A percentile compares a stretch with the other conserved stretches of the same genome.
These are phyloP conservation scores for Sinelater perroti DNA, from an alignment of 2,888 invertebrate species.

Conservation along the genomic window DNA sequence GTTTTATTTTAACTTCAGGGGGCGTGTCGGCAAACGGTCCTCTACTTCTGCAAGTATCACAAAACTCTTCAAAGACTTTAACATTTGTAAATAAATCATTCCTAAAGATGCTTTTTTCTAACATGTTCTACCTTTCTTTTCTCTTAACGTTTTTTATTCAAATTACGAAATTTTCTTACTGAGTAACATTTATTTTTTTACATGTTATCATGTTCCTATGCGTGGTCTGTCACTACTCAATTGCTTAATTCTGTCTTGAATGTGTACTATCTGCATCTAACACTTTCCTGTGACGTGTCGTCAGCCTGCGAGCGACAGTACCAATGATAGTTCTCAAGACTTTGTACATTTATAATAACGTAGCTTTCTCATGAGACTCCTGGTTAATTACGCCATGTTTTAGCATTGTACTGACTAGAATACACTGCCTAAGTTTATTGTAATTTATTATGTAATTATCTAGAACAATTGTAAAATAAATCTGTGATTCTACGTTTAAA, in stretches of 20 bases:
- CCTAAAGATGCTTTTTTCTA: conserved; percentile 17
- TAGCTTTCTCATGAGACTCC: conserved; percentile 29
- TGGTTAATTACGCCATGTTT: conserved; percentile 32
- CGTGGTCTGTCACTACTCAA: neutral
- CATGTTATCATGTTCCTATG: conserved; percentile 24
- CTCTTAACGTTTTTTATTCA: neutral
- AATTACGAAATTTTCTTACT: neutral
- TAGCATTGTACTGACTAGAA: conserved; percentile 36
- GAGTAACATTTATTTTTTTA: conserved; percentile 26
- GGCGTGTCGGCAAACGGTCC: no score
- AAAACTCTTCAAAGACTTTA: conserved; percentile 1
- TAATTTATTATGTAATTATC: conserved; percentile 57
- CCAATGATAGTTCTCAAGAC: conserved; percentile 36
- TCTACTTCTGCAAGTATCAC: conserved; percentile 8
- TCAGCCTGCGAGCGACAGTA: conserved; percentile 9
- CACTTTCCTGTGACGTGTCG: neutral
- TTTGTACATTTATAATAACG: conserved; percentile 29
- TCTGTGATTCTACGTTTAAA: conserved; percentile 57
- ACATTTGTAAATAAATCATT: conserved; percentile 18
- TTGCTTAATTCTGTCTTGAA: neutral
- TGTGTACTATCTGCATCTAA: neutral
- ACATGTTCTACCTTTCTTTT: conserved; percentile 7
- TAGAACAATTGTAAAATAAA: conserved; percentile 59
- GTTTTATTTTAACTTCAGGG: no score
- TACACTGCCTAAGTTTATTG: conserved; percentile 56